Evolutionary conservation across 2,113 vertebrate genomes (phyloP), one percentile per base, ranked within the genome.

Genomic region (Caretta caretta): DNA sequence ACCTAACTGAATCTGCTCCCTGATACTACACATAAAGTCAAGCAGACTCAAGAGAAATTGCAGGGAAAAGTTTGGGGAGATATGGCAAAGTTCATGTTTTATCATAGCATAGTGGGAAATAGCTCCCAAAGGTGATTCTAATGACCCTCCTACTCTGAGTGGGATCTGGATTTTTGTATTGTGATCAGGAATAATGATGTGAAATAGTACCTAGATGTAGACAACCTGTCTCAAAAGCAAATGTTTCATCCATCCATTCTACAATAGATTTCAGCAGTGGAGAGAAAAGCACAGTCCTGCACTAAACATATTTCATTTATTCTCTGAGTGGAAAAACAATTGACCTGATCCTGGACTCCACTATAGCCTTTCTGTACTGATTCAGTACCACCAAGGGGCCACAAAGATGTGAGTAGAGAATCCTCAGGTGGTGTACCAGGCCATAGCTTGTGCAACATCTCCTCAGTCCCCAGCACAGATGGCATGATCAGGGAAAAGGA

Each of bases 181-280:
- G 86, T 78, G 65, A 75, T 93, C 56, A 84, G 88, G 84, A 13
- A 9, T 56, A 94, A 1, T 49, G 16, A 80, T 93, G 65, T 53
- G 78, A 90, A 48, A 25, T 27, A 49, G 48, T 93, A 84, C 86
- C 65, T n/a, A 89, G 86, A 86, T 97, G 88, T 89, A 94, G 92
- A 65, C 20, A 75, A 57, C 75, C 17, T 20, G 87, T 4, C 86
- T 94, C 87, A 78, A 65, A 72, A 46, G 50, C 46, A 1, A 3
- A 22, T 85, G 14, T 65, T 35, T 65, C 46, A 83, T 75, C 65
- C 27, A 57, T 62, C 94, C 82, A 13, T 6, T 65, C 10, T n/a
- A 35, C 62, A 65, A 8, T 35, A 65, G 29, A 35, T 65, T 35
- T 14, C 16, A 35, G 62, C 78, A 93, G 9, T 25, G 24, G 54